A percentile compares a stretch with the other conserved stretches of the same genome.
phyloP scores from a whole-genome alignment of 2,113 vertebrate genomes.

The Coptodon rendalli region DNA sequence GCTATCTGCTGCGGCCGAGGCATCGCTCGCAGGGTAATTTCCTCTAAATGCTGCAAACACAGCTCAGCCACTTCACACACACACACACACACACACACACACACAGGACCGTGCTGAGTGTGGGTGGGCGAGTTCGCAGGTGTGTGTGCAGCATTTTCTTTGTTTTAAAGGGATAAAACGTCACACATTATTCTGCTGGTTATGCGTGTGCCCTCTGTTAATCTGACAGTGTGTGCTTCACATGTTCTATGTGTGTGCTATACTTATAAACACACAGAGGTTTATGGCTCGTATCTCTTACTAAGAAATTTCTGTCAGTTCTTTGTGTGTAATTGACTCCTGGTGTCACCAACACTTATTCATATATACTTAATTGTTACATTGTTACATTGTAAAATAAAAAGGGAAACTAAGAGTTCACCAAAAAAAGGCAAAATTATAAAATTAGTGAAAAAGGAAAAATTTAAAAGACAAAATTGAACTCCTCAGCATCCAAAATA shows the following conservation, averaged over 20 bases:
- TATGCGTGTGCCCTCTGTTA: accelerated
- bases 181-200: neutral
- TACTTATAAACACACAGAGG: neutral
- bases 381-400: neutral
- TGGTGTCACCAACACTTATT: neutral
- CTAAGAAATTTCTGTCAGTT: neutral
- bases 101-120: neutral
- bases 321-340: neutral
- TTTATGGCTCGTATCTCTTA: neutral
- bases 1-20: constrained; percentile 77
- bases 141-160: neutral
- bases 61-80: constrained; percentile 56
- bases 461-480: neutral
- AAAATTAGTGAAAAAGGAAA: neutral
- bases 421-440: neutral
- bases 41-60: constrained; percentile 70
- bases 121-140: neutral
- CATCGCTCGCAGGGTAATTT: constrained; percentile 75
- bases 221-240: neutral
- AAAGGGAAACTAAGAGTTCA: neutral
- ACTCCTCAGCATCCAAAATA: neutral
- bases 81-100: neutral
- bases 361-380: neutral
- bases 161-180: neutral
- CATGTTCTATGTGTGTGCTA: neutral